Base-by-base conservation (phyloP, 2,113 vertebrate species). In the Pluvialis apricaria region DNA sequence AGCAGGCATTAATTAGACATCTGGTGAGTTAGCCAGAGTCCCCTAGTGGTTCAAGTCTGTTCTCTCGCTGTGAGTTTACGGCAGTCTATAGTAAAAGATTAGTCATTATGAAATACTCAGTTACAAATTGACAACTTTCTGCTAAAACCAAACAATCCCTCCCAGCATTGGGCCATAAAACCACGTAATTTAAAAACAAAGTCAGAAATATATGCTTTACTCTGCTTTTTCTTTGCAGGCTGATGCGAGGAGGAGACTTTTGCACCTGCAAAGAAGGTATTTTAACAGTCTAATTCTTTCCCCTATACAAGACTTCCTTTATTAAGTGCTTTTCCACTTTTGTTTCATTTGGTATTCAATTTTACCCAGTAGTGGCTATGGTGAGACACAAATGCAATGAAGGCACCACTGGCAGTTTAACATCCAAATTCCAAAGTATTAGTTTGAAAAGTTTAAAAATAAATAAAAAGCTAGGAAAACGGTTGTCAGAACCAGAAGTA, bases 1-100 rank as follows among this genome's bases (percentile, higher is more conserved):
- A 97, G 96, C 21, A 87, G 96, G 96, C 97, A 96, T 98, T 98
- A 98, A 98, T 98, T 96, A 98, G 98, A 98, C 94, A 98, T 97
- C 97, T 98, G 97, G 95, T 82, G 92, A 90, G 92, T 81, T 91
- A 68, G 81, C 96, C 91, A 36, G 54, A 85, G 92, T 93, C 82
- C 96, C 96, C 96, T 82, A 80, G 90, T 65, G 96, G 92, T 92
- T 95, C 52, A 0, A 94, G 54, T 65, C 91, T 66, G 83, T 78
- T 94, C 88, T 88, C 95, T 96, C 44, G 83, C 96, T 93, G 93
- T 52, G 96, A 95, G 89, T 84, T 95, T 94, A 90, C 44, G 9
- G 86, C 92, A 77, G 89, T 61, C 52, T 22, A n/a, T 28, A 71
- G 82, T 31, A 64, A 82, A 72, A 89, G 68, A 96, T 82, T 42